phyloP scores from a whole-genome alignment of 2,888 invertebrate genomes.

The Trichogramma evanescens region DNA sequence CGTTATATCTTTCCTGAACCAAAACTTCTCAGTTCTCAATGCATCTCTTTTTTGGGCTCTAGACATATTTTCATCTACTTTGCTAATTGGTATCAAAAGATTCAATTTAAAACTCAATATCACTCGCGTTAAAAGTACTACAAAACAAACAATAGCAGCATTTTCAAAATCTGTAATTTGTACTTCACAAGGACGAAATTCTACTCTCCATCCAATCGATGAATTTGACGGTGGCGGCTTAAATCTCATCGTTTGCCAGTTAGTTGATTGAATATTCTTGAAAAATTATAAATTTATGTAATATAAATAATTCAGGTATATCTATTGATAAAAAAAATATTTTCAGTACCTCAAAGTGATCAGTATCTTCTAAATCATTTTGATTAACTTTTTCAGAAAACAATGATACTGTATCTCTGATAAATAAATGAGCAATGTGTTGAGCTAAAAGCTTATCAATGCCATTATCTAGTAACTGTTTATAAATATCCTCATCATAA shows the following conservation, averaged over 20 bases:
- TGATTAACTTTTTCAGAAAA: slow-evolving; percentile 93
- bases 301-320: background rate
- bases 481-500: slow-evolving; percentile 76
- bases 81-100: slow-evolving; percentile 95
- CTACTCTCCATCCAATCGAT: slow-evolving; percentile 97
- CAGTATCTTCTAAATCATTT: slow-evolving; percentile 86
- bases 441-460: slow-evolving; percentile 90
- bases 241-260: slow-evolving; percentile 99
- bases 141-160: slow-evolving; percentile 96
- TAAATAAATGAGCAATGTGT: slow-evolving; percentile 97
- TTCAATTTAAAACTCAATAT: slow-evolving; percentile 94
- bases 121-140: slow-evolving; percentile 91
- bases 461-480: slow-evolving; percentile 75
- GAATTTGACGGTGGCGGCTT: slow-evolving; percentile 96
- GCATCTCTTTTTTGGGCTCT: slow-evolving; percentile 90
- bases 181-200: slow-evolving; percentile 97
- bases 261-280: slow-evolving; percentile 96
- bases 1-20: slow-evolving; percentile 81
- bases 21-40: slow-evolving; percentile 75
- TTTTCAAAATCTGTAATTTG: slow-evolving; percentile 99
- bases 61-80: slow-evolving; percentile 96
- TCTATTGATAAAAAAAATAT: background rate
- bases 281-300: slow-evolving; percentile 23
- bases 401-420: slow-evolving; percentile 90
- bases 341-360: slow-evolving; percentile 86